Conservation (phyloP, 2,113 vertebrate species). For the Nannospalax galili region DNA sequence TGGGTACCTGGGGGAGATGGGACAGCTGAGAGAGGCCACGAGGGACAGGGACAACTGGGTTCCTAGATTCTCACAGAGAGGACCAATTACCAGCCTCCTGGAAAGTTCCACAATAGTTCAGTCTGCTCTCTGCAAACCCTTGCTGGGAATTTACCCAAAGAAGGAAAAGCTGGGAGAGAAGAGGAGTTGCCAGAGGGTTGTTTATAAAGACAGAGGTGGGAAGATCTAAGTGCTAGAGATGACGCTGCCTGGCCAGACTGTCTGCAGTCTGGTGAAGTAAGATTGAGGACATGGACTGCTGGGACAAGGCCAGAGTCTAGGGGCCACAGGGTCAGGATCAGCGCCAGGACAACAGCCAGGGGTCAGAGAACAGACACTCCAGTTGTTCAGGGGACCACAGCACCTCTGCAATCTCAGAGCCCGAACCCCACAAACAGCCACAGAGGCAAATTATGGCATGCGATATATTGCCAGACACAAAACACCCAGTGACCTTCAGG, state of each 20-base stretch:
- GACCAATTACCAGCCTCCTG: not conserved
- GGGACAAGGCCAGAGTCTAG: not conserved
- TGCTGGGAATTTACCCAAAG: constrained; percentile 62
- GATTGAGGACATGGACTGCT: too few relatives aligned
- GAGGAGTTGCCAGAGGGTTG: constrained; percentile 26
- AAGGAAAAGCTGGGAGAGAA: constrained; percentile 47
- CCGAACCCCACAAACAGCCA: not conserved
- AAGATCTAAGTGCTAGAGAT: not conserved
- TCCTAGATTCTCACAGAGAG: not conserved
- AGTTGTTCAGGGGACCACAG: not conserved
- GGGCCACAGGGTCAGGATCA: not conserved
- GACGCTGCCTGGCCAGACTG: not conserved
- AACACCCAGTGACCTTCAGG: not conserved
- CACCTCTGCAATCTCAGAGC: not conserved
- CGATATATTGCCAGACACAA: not conserved
- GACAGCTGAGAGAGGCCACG: not conserved
- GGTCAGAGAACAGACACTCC: not conserved
- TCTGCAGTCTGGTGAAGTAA: not conserved
- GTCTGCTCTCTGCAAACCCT: not conserved
- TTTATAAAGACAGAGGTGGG: constrained; percentile 30
- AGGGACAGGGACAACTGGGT: not conserved
- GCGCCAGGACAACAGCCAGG: not conserved
- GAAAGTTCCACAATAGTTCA: not conserved
- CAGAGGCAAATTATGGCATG: not conserved
- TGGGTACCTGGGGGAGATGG: not conserved